These are phyloP conservation scores for Lydus trimaculatus DNA, from an alignment of 2,888 invertebrate species.

Conservation along the genomic window DNA sequence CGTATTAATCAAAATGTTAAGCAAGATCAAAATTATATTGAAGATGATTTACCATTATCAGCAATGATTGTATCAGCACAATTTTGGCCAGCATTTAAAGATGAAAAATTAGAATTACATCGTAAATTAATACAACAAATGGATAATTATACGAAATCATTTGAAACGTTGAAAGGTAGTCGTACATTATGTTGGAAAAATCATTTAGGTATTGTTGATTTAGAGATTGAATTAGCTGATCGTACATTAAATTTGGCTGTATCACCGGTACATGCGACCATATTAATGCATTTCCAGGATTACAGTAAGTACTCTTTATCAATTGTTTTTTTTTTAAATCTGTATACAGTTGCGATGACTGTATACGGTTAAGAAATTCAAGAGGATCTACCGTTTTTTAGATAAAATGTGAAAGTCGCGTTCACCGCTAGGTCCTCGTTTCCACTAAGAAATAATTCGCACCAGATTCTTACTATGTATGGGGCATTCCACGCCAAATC, in stretches of 20 bases:
- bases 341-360: too few relatives aligned
- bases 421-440: too few relatives aligned
- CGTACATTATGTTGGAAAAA: slow-evolving; percentile 94
- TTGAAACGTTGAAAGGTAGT: slow-evolving; percentile 90
- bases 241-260: slow-evolving; percentile 80
- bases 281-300: slow-evolving; percentile 92
- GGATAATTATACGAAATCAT: slow-evolving; percentile 86
- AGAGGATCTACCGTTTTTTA: too few relatives aligned
- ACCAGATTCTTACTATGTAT: too few relatives aligned
- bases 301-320: slow-evolving; percentile 66
- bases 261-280: slow-evolving; percentile 92
- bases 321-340: too few relatives aligned
- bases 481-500: too few relatives aligned
- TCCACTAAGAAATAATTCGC: too few relatives aligned
- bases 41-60: slow-evolving; percentile 68
- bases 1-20: slow-evolving; percentile 88
- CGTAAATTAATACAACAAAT: slow-evolving; percentile 80
- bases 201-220: slow-evolving; percentile 88
- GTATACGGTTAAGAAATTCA: too few relatives aligned
- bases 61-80: slow-evolving; percentile 96
- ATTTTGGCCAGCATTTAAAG: slow-evolving; percentile 98
- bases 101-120: slow-evolving; percentile 90
- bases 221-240: slow-evolving; percentile 88
- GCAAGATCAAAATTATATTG: slow-evolving; percentile 69
- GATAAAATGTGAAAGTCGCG: too few relatives aligned